A percentile compares a stretch with the other conserved stretches of the same genome.
phyloP scores from a whole-genome alignment of 2,113 vertebrate genomes.

The cat (Felis catus) region DNA sequence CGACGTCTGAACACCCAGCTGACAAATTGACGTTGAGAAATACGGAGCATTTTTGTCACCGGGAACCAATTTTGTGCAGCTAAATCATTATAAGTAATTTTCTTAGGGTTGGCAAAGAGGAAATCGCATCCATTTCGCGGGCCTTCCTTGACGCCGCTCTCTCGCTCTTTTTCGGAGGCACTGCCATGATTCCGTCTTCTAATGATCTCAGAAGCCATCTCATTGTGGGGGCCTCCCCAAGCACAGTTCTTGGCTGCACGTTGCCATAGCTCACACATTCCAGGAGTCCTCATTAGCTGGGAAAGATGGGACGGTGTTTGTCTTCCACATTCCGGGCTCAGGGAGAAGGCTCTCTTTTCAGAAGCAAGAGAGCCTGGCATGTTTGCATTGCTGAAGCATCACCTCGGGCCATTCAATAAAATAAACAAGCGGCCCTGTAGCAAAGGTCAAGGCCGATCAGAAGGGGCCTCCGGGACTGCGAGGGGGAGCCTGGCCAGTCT shows the following conservation, averaged over 20 bases:
- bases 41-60: neutral
- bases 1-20: neutral
- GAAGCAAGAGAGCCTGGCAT: rapidly evolving
- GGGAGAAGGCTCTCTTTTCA: neutral
- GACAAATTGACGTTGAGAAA: rapidly evolving
- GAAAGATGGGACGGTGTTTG: neutral
- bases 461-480: neutral
- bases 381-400: neutral
- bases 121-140: neutral
- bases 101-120: neutral
- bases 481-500: neutral
- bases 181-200: neutral
- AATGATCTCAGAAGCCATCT: neutral
- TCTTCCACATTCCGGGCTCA: neutral
- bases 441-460: neutral
- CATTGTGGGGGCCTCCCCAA: neutral
- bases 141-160: rapidly evolving
- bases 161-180: neutral
- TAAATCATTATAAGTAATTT: neutral
- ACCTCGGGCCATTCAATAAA: neutral
- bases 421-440: neutral
- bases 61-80: neutral
- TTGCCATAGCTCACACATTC: neutral
- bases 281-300: neutral
- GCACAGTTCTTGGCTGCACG: rapidly evolving